phyloP scores from a whole-genome alignment of 2,113 vertebrate genomes.

The Podarcis cretensis region DNA sequence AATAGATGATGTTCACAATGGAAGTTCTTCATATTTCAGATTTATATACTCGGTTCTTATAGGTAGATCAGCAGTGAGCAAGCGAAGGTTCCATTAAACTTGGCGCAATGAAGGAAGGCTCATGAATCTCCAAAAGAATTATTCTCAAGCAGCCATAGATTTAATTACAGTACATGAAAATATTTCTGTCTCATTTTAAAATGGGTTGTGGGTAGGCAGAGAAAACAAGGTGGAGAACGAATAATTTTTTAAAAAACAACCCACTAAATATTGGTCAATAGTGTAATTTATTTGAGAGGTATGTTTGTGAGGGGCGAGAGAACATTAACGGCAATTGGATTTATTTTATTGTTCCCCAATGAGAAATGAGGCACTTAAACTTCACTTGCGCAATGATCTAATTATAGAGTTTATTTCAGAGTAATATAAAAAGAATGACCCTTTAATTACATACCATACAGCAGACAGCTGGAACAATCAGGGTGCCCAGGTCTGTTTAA shows the following conservation, averaged over 20 bases:
- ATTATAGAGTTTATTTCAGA: not conserved
- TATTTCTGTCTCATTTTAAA: not conserved
- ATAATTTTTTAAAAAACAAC: not conserved
- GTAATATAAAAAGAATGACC: slow-evolving; percentile 20
- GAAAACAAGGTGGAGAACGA: not conserved
- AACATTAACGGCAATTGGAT: slow-evolving; percentile 4
- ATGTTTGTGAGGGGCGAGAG: not conserved
- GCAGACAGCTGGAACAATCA: not conserved
- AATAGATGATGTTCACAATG: no score
- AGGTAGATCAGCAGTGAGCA: not conserved
- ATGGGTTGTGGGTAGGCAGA: not conserved
- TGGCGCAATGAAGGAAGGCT: no score
- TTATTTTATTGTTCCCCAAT: slow-evolving; percentile 22
- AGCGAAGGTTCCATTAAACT: not conserved
- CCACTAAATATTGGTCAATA: not conserved
- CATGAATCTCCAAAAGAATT: not conserved
- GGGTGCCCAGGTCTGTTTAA: not conserved
- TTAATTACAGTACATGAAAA: not conserved
- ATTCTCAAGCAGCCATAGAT: not conserved
- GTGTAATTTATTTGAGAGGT: not conserved
- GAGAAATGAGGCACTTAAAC: slow-evolving; percentile 10
- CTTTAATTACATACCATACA: not conserved
- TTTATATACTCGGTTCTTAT: not conserved
- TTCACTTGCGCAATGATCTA: slow-evolving; percentile 11
- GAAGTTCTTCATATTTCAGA: not conserved